Evolutionary conservation across 2,797 vertebrate species (phyloP), one percentile per base, ranked within the genome.

Genomic region (Pelobates cultripes): DNA sequence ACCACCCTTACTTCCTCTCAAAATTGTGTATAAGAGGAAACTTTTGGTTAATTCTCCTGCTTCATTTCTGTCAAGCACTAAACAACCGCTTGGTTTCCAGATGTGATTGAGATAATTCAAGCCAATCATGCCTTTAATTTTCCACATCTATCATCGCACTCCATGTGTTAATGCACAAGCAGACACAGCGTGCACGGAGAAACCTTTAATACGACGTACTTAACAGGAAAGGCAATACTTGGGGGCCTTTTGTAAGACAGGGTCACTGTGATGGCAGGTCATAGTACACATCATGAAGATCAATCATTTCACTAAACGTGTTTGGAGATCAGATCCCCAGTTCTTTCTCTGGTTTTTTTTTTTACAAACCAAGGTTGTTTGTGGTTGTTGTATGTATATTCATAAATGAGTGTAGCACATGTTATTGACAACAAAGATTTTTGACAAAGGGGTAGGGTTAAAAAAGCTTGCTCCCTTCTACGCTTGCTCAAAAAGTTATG

Each of bases 151-250:
- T 82, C 75, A 82, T 82, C 70, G n/a, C 43, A 61, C n/a, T 12
- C 55, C 81, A 75, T 75, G 76, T 70, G 64, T 43, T 70, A 69
- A 40, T 51, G 71, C 17, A 44, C 12, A 53, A 68, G 61, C 41
- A 71, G 71, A 70, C 76, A 77, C 17, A 51, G 64, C 7, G 4
- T 75, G 71, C 44, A 74, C 51, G 69, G 28, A 57, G 42, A 15
- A 67, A 70, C 57, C 57, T 68, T 73, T 69, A 41, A 67, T 69
- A 14, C 60, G 71, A 47, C 71, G 64, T 43, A 15, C 12, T 44
- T 63, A 75, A 73, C 68, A 73, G 66, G 53, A 2, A 71, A 83
- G 81, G 81, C 75, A 83, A 66, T 40, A 28, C 40, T 60, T 8
- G n/a, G 40, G 47, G 70, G 41, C 71, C 66, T 17, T 64, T 61